Evolutionary conservation across 2,797 vertebrate genomes (phyloP), one percentile per base, ranked within the genome.

Genomic region (Paratrypauchen microcephalus): DNA sequence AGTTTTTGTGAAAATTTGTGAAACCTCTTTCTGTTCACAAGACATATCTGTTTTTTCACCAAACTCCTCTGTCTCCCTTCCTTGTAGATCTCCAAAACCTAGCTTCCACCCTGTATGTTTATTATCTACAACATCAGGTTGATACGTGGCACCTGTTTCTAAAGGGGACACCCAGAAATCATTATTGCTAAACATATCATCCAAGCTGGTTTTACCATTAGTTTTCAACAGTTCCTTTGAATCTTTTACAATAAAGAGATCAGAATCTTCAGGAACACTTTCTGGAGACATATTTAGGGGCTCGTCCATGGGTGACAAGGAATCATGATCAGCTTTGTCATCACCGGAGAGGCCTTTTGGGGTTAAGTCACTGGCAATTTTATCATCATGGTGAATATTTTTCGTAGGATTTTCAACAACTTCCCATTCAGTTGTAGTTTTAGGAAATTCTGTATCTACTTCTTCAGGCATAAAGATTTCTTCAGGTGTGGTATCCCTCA

Each of bases 111-210:
- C 63, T 1, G 65, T 70, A 21, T 73, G 75, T 41, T 84, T 61
- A 0, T 78, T 69, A 5, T 16, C 48, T 56, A 70, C 55, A 21
- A 83, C 70, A 1, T 73, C 77, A 47, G 86, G 81, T 66, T 86
- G 77, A 72, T 69, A 75, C 28, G 88, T 69, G 70, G 91, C 90
- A 3, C 82, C 88, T 7, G 74, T 86, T 74, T 87, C 84, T 66
- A 84, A 26, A 32, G 88, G 80, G n/a, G 89, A 88, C 50, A 56
- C 74, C 90, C 92, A 92, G 73, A 88, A 79, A 65, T 91, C 87
- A 5, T 70, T 81, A 57, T 87, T 87, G 52, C 80, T 78, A 23
- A 88, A 80, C 24, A 86, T 75, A 12, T 66, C 52, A 16, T 79
- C 83, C 60, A 76, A 69, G 61, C 69, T 79, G 56, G 91, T 78